Conservation (phyloP, 2,888 invertebrate species). For the Eupithecia subumbrata region DNA sequence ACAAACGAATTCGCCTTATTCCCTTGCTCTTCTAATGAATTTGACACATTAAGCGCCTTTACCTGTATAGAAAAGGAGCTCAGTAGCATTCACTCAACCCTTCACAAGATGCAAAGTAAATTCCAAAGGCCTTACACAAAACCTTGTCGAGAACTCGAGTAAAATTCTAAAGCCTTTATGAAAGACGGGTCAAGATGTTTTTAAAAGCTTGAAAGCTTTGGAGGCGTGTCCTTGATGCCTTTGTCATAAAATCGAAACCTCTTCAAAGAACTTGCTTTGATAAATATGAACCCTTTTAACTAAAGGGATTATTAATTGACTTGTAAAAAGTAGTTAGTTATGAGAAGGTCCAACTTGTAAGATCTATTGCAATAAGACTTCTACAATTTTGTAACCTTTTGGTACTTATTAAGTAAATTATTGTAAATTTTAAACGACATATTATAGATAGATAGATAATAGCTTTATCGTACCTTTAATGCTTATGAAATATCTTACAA, state of each 20-base stretch:
- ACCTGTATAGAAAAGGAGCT: neutral
- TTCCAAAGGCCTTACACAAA: slow-evolving; percentile 19
- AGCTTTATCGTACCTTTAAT: too few species aligned
- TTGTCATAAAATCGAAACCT: neutral
- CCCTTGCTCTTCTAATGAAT: neutral
- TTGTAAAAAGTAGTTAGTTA: neutral
- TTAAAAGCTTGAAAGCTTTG: slow-evolving; percentile 23
- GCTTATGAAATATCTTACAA: too few species aligned
- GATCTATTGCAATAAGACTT: neutral
- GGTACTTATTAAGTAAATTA: neutral
- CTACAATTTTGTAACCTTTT: neutral
- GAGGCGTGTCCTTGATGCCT: slow-evolving; percentile 17
- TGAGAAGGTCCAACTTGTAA: neutral
- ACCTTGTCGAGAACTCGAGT: slow-evolving; percentile 13
- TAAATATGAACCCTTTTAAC: neutral
- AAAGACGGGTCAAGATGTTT: slow-evolving; percentile 25
- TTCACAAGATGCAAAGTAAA: slow-evolving; percentile 1
- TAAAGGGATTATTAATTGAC: neutral
- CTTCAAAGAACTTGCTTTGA: neutral
- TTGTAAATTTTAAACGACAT: neutral
- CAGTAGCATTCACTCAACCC: neutral
- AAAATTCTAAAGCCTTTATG: slow-evolving; percentile 15
- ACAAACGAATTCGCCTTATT: neutral
- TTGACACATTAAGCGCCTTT: neutral
- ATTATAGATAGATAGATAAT: too few species aligned